Evolutionary conservation across 2,113 vertebrate genomes (phyloP).

Genomic region (Pteronura brasiliensis): DNA sequence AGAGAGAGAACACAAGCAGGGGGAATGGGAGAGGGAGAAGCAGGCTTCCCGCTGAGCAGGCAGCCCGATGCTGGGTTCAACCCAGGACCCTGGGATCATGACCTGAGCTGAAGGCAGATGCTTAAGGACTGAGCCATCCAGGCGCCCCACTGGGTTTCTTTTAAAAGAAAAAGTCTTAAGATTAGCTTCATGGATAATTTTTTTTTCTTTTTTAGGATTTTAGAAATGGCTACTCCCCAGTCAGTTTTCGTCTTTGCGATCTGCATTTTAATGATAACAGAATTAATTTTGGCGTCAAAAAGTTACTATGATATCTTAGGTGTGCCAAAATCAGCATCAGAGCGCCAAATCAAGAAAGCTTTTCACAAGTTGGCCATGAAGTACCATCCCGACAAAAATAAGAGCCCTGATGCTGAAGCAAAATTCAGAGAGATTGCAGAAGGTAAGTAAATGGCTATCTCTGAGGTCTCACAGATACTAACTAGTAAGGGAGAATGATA

Average conservation of each 20-base stretch:
- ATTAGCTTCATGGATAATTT: background rate
- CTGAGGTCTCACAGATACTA: background rate
- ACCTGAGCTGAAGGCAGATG: no score
- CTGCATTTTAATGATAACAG: constrained; percentile 94
- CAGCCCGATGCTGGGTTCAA: no score
- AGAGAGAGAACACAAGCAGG: no score
- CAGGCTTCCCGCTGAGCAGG: no score
- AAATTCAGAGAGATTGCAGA: constrained; percentile 97
- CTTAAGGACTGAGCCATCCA: no score
- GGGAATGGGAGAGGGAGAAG: no score
- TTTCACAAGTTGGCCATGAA: constrained; percentile 97
- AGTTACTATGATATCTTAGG: constrained; percentile 97
- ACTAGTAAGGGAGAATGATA: background rate
- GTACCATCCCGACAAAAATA: constrained; percentile 98
- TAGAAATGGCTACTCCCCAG: constrained; percentile 91
- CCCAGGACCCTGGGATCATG: no score
- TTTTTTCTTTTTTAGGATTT: constrained; percentile 72
- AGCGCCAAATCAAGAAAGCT: constrained; percentile 97
- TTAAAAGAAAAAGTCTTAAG: background rate
- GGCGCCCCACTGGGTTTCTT: background rate
- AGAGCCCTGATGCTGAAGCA: constrained; percentile 92
- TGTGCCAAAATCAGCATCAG: constrained; percentile 92
- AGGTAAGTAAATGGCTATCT: constrained; percentile 81
- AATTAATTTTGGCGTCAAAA: constrained; percentile 93
- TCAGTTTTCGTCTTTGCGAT: constrained; percentile 90